Base-by-base conservation (phyloP, 2,888 invertebrate species). In the Clistopyga incitator region DNA sequence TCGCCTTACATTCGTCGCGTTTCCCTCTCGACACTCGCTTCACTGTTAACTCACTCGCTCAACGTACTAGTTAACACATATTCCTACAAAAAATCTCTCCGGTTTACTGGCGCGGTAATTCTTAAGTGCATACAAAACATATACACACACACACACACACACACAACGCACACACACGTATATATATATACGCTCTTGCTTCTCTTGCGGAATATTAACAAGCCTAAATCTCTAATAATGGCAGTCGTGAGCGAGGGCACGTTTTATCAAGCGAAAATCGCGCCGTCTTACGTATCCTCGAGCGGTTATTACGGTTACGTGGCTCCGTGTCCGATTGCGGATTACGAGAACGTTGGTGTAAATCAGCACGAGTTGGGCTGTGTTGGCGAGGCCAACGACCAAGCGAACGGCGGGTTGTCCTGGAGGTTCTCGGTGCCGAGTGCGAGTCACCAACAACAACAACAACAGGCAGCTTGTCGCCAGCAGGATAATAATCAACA, bases 231-330 rank as follows among this genome's bases (percentile, higher is more conserved):
- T 34, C 70, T 59, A 71, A 76, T 61, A 76, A 90, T 90, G 90
- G 89, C 90, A 70, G 85, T 88, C 25, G 87, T 87, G 42, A 89
- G 90, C 72, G 88, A 89, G 81, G 82, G 88, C 59, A 86, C 80
- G 70, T 81, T 88, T 56, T 88, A 86, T 82, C 86, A 87, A 75
- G 52, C 85, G 74, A 76, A 84, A 78, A 88, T 87, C 65, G 84
- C 80, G 38, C 86, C 88, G 50, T 85, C 88, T 56, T 90, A 89
- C 84, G 88, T 91, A 25, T 92, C 92, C 64, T 90, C 91, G 72
- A 92, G 86, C 85, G 88, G 88, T 68, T 92, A 92, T 87, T 91
- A 92, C 85, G 92, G 91, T 85, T 91, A 90, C 84, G 89, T 91
- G 74, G 90, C 91, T 64, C 87, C 86, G 72, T 87, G 83, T 86